A percentile compares a stretch with the other conserved stretches of the same genome.
phyloP scores from a whole-genome alignment of 2,888 invertebrate genomes.

The Anaspis maculata region DNA sequence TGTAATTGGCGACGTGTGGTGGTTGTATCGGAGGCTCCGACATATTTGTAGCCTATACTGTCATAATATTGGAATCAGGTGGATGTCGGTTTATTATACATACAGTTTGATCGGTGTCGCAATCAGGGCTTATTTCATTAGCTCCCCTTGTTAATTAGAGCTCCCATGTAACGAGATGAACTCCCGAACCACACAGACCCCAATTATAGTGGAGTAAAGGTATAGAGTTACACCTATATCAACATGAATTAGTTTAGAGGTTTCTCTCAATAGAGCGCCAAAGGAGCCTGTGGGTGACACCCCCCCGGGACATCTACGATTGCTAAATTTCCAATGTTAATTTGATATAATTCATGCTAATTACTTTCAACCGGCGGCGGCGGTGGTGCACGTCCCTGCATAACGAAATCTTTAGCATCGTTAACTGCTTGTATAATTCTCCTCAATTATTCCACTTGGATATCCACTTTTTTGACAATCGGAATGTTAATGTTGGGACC shows the following conservation, averaged over 20 bases:
- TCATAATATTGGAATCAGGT: conserved; percentile 13
- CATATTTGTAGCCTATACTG: too few species aligned
- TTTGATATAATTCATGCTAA: conserved; percentile 1
- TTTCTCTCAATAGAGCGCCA: conserved; percentile 18
- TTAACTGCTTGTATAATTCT: too few species aligned
- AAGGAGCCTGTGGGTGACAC: conserved; percentile 12
- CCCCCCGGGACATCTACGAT: conserved; percentile 7
- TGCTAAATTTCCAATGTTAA: conserved; percentile 9
- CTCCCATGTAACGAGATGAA: conserved; percentile 38
- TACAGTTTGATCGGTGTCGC: conserved; percentile 37
- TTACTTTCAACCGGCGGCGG: conserved; percentile 1
- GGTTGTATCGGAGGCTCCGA: too few species aligned
- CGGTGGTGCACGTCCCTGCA: too few species aligned
- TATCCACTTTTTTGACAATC: too few species aligned
- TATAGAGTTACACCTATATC: conserved; percentile 31
- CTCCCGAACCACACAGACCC: conserved; percentile 35
- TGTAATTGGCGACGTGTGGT: too few species aligned
- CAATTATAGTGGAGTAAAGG: conserved; percentile 32
- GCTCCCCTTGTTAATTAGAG: conserved; percentile 40
- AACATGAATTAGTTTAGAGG: conserved; percentile 27
- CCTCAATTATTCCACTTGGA: too few species aligned
- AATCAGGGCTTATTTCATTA: conserved; percentile 43
- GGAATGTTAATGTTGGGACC: too few species aligned
- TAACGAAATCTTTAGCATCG: too few species aligned
- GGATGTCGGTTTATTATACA: conserved; percentile 22